A percentile compares a stretch with the other conserved stretches of the same genome.
phyloP scores from a whole-genome alignment of 2,797 vertebrate species.

The Hippopotamyrus pictus region DNA sequence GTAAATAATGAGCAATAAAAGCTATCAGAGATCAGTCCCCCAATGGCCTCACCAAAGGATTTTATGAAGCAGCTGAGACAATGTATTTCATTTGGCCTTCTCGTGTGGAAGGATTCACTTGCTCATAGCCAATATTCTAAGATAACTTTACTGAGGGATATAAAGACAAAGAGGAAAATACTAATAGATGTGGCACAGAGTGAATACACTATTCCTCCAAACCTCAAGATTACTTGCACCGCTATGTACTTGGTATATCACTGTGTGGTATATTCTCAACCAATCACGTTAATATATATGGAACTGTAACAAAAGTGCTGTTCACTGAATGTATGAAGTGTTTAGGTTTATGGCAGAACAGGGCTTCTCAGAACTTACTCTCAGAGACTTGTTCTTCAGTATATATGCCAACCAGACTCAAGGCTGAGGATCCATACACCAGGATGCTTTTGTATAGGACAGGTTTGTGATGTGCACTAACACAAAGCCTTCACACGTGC shows the following conservation, averaged over 20 bases:
- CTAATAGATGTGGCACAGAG: background rate
- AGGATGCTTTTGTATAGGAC: background rate
- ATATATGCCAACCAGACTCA: background rate
- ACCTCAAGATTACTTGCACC: background rate
- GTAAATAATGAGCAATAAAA: background rate
- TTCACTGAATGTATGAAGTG: background rate
- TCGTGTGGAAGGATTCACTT: background rate
- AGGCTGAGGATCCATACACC: background rate
- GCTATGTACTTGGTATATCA: background rate
- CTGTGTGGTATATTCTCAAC: background rate
- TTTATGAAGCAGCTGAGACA: background rate
- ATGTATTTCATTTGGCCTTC: background rate
- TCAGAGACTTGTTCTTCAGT: background rate
- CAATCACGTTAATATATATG: background rate
- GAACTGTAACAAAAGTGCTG: background rate
- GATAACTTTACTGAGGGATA: background rate
- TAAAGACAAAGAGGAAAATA: background rate
- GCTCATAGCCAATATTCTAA: too few species aligned
- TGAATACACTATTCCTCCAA: background rate
- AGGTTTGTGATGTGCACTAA: background rate
- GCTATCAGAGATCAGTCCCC: background rate
- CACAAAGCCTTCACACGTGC: background rate
- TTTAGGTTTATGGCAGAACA: background rate
- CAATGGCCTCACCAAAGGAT: background rate
- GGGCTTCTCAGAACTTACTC: background rate